These are phyloP conservation scores for Cherax quadricarinatus DNA, from an alignment of 1,140 invertebrate genomes.

Conservation along the genomic window DNA sequence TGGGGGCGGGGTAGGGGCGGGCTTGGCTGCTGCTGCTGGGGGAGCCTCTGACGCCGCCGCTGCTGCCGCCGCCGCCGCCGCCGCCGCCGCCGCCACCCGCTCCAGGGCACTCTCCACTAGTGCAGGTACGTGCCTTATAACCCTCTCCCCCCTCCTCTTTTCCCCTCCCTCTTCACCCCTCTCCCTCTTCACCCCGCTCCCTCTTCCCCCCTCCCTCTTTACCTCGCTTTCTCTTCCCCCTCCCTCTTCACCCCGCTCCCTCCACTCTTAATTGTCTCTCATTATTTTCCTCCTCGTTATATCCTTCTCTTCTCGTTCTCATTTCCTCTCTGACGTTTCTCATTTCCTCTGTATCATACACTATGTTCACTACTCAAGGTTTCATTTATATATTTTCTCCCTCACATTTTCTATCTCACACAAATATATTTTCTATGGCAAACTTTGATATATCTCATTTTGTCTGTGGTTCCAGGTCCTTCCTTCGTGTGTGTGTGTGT, in stretches of 20 bases:
- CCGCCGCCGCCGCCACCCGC: constrained; percentile 30
- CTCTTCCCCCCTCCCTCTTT: no score
- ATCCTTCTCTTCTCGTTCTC: background rate
- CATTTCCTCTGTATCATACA: background rate
- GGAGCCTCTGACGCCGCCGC: background rate
- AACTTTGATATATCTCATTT: background rate
- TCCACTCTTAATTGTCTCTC: background rate
- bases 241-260: no score
- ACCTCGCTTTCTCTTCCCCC: no score
- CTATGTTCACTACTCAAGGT: background rate
- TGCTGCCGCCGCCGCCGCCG: constrained; percentile 2
- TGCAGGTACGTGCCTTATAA: constrained; percentile 16
- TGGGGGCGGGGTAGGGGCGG: constrained; percentile 32
- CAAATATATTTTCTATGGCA: background rate
- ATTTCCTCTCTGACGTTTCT: background rate
- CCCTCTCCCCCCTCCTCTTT: background rate
- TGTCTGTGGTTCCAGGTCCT: background rate
- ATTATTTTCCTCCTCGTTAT: background rate
- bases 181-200: background rate
- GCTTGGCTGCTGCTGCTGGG: background rate
- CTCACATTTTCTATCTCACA: constrained; percentile 7
- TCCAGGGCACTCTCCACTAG: constrained; percentile 57
- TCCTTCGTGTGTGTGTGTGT: background rate
- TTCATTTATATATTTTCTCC: background rate
- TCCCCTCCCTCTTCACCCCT: background rate